Conservation (phyloP, 2,113 vertebrate genomes). For the Aplodontia rufa region DNA sequence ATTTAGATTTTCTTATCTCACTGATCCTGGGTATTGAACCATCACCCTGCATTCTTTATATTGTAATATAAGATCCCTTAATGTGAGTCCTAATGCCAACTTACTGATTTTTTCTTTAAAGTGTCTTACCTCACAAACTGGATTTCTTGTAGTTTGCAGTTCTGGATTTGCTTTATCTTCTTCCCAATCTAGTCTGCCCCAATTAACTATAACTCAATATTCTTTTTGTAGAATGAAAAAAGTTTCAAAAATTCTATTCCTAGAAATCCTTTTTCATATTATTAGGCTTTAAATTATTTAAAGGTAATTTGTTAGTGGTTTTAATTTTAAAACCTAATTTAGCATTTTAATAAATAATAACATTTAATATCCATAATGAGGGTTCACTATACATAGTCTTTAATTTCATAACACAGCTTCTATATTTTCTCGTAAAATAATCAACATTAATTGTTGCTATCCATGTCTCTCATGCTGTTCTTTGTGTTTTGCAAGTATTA, state of each 20-base stretch:
- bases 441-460: conserved; percentile 55
- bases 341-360: conserved; percentile 79
- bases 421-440: conserved; percentile 74
- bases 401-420: conserved; percentile 67
- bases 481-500: conserved; percentile 45
- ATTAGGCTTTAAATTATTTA: conserved; percentile 76
- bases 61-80: neutral
- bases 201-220: conserved; percentile 55
- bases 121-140: neutral
- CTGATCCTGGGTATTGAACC: neutral
- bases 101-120: conserved; percentile 6
- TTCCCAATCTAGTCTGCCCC: neutral
- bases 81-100: neutral
- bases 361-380: conserved; percentile 73
- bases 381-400: conserved; percentile 55
- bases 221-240: conserved; percentile 50
- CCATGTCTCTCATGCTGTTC: neutral
- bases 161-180: neutral
- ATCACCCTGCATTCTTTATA: neutral
- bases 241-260: conserved; percentile 18
- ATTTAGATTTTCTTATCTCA: neutral
- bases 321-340: conserved; percentile 77
- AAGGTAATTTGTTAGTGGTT: conserved; percentile 70
- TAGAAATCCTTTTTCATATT: conserved; percentile 66
- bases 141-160: neutral